phyloP scores from a whole-genome alignment of 2,113 vertebrate species.

The Chaetorhynchus papuensis region DNA sequence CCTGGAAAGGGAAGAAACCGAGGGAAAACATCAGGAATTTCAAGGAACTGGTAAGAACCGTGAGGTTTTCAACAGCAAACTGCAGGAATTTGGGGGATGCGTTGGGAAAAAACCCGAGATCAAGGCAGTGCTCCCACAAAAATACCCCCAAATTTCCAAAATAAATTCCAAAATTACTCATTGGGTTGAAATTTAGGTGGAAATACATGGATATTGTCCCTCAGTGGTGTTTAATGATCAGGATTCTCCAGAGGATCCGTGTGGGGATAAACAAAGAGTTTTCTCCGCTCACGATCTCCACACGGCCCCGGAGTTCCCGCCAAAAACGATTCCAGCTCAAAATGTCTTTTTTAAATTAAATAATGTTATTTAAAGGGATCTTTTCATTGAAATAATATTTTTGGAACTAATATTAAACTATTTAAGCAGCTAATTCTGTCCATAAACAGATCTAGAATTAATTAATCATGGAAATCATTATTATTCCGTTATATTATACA shows the following conservation, averaged over 20 bases:
- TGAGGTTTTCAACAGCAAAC: background rate
- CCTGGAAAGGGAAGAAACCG: background rate
- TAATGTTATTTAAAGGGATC: too few relatives aligned
- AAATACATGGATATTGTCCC: accelerated
- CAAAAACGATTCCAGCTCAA: background rate
- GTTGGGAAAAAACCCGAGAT: background rate
- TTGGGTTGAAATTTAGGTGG: background rate
- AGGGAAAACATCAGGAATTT: accelerated
- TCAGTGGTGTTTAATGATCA: background rate
- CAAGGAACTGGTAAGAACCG: accelerated
- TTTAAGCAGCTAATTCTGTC: background rate
- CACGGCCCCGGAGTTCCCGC: accelerated
- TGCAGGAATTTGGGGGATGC: accelerated
- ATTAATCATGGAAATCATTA: background rate
- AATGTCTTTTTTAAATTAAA: background rate
- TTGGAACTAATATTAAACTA: background rate
- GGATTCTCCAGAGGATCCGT: background rate
- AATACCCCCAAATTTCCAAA: accelerated
- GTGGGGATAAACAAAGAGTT: accelerated
- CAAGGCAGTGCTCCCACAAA: background rate
- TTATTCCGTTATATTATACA: background rate
- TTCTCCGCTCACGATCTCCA: background rate
- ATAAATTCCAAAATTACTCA: background rate
- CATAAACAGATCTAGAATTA: background rate
- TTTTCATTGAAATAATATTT: background rate